These are phyloP conservation scores for Crenuchus spilurus DNA, from an alignment of 2,797 vertebrate species.

Conservation along the genomic window DNA sequence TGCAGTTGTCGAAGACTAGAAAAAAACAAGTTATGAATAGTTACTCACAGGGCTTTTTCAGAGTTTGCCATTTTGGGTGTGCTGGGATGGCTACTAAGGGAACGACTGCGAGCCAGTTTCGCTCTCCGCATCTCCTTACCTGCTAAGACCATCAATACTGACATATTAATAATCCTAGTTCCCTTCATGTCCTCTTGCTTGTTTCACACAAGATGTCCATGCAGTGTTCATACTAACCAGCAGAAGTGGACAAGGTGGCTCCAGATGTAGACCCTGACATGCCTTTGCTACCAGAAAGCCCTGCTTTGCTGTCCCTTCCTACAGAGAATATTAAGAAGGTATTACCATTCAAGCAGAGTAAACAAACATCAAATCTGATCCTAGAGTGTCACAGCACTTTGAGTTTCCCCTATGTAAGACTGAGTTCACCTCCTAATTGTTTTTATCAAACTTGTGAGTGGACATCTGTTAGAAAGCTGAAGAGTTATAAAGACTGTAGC, in stretches of 20 bases:
- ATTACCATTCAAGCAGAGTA: conserved; percentile 2
- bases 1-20: too few relatives aligned
- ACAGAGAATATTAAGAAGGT: conserved; percentile 58
- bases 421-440: too few relatives aligned
- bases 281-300: conserved; percentile 79
- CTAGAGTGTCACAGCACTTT: too few relatives aligned
- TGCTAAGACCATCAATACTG: conserved; percentile 64
- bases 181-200: neutral
- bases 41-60: conserved; percentile 80
- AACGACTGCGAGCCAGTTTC: conserved; percentile 92
- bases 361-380: too few relatives aligned
- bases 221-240: conserved; percentile 64
- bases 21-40: too few relatives aligned
- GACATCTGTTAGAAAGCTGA: neutral
- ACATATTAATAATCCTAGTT: neutral
- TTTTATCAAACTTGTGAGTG: neutral
- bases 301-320: conserved; percentile 89
- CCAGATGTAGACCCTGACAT: conserved; percentile 82
- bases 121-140: conserved; percentile 92
- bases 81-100: conserved; percentile 89
- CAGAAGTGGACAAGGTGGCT: conserved; percentile 69
- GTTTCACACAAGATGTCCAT: neutral
- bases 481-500: neutral
- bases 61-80: conserved; percentile 84
- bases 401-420: too few relatives aligned